Base-by-base conservation (phyloP, 2,113 vertebrate genomes). In the Gymnorhina tibicen region DNA sequence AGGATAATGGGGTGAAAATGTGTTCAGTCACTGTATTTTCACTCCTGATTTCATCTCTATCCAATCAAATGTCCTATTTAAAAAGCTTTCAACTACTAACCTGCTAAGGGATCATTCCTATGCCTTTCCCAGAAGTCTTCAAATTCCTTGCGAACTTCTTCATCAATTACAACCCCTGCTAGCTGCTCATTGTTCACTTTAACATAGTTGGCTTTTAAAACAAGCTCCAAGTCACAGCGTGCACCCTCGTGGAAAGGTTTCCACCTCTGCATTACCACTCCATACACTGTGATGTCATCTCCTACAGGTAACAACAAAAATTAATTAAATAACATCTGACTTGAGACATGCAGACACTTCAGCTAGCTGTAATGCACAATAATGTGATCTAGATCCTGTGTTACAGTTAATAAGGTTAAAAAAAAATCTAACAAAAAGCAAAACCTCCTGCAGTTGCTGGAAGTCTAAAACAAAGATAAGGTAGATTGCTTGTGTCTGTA, bases 211-310 rank as follows among this genome's bases (percentile, higher is more conserved):
- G 99, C 99, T 97, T 99, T 99, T 76, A 99, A 96, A 56, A 99
- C 99, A 76, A 99, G 98, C 96, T 99, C 99, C 93, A 99, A 97
- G 46, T 99, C 98, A 93, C 99, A 99, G 75, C 98, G 98, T 19
- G 95, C 53, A 49, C 98, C 98, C 50, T 98, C 98, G 1, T 94
- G 97, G 87, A 99, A 98, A 19, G 99, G 98, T 85, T 98, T 99
- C 99, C 99, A 99, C 67, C 99, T 98, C 78, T 99, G 99, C 97
- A 98, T 98, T 83, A 99, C 98, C 28, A 99, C 98, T 32, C 99
- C 99, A 60, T 99, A 99, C 72, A 99, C 97, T 2, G 99, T 99
- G 86, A 99, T 97, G 84, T 99, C 99, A 95, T 99, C 99, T 55
- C 99, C 99, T 99, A 89, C 32, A 21, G 59, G 90, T 68, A 92